Conservation (phyloP, 1,140 invertebrate genomes). For the Drosophila jambulina region DNA sequence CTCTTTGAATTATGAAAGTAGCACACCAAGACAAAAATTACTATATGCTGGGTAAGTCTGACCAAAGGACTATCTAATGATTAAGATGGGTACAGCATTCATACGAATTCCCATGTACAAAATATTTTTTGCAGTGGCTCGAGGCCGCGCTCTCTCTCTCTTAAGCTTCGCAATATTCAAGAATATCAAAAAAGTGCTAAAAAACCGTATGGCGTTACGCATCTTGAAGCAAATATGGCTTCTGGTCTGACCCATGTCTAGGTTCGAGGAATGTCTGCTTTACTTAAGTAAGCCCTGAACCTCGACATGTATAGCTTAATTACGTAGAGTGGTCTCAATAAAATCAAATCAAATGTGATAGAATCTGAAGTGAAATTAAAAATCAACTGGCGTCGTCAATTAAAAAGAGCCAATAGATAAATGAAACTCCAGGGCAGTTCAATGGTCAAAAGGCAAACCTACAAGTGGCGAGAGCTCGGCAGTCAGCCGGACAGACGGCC, state of each 20-base stretch:
- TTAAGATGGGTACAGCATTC: not conserved
- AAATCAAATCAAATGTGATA: conserved; percentile 45
- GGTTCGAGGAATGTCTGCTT: not conserved
- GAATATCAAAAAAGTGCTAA: not conserved
- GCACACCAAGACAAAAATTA: no score
- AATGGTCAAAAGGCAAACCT: conserved; percentile 66
- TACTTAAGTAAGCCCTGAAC: conserved; percentile 9
- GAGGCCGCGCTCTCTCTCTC: no score
- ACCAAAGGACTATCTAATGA: not conserved
- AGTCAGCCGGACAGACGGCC: not conserved
- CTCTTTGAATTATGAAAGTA: not conserved
- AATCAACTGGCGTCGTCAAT: conserved; percentile 64
- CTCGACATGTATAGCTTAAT: conserved; percentile 33
- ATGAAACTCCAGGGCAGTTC: conserved; percentile 53
- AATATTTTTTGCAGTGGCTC: no score
- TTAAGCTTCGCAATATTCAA: not conserved
- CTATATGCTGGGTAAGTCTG: no score
- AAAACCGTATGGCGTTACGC: not conserved
- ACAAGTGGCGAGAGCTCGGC: conserved; percentile 43
- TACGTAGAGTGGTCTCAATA: conserved; percentile 45
- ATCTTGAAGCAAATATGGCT: not conserved
- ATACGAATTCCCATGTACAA: no score
- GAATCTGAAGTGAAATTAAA: conserved; percentile 52
- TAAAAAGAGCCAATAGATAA: conserved; percentile 66
- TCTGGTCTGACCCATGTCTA: not conserved